Evolutionary conservation across 2,113 vertebrate genomes (phyloP), one percentile per base, ranked within the genome.

Genomic region (Campylomormyrus numenius): DNA sequence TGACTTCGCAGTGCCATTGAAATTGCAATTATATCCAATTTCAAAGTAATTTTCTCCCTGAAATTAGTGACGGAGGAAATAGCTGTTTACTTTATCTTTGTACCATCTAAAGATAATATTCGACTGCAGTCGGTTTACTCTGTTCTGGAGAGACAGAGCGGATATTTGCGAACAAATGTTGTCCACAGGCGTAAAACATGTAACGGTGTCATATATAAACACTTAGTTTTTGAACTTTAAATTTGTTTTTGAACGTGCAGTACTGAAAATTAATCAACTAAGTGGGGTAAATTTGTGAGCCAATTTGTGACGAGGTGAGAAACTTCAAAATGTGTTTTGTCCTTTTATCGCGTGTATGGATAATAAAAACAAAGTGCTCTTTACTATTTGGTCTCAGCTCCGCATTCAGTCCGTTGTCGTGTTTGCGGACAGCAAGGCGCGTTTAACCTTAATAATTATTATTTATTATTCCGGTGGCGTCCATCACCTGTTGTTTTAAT

Each of bases 1-100:
- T 48, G 45, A 48, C 24, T 86, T 50, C 1, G 11, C 84, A 49
- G 48, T 31, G 46, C 9, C 84, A 27, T 27, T 50, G 45, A 50
- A 86, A 86, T 86, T 86, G 46, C n/a, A 86, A 50, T 86, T 27
- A 86, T 86, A 86, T 86, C 48, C 46, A 86, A 50, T 86, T 85
- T 50, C 45, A 46, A 17, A 86, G 84, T 27, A 3, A 86, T 86
- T 50, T 86, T 86, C 45, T 80, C 83, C 48, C 45, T 48, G 21
- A 49, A 85, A 85, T 85, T 85, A 85, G 83, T 85, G 46, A 49
- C 46, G 8, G 83, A 85, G 45, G 45, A 86, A 86, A 80, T 80
- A 80, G 35, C 48, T 86, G 45, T 86, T 86, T 50, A 49, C 84
- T 86, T 86, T 86, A 86, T 86, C 84, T 5, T n/a, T 50, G 45